Evolutionary conservation across 2,888 invertebrate species (phyloP).

Genomic region (Sinopyrophorus schimmeli): DNA sequence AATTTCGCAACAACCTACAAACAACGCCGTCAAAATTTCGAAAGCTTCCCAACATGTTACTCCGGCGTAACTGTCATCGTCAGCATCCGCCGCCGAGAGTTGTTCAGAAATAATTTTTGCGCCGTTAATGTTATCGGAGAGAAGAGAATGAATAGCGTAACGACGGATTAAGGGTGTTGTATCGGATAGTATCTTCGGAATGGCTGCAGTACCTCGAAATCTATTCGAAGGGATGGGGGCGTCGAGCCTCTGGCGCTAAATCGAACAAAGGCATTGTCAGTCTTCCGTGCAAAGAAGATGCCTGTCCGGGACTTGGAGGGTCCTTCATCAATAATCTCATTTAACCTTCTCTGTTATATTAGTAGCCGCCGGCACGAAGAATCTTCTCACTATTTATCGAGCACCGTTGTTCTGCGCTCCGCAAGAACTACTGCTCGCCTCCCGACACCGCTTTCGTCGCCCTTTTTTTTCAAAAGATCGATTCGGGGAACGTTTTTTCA

Average conservation of each 20-base stretch:
- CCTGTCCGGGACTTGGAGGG: slow-evolving; percentile 47
- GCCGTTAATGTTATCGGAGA: slow-evolving; percentile 4
- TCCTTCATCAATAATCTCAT: slow-evolving; percentile 49
- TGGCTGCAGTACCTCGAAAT: slow-evolving; percentile 16
- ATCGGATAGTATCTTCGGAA: slow-evolving; percentile 25
- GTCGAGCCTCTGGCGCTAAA: slow-evolving; percentile 43
- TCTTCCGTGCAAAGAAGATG: slow-evolving; percentile 43
- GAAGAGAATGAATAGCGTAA: not conserved
- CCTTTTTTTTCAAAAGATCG: too few relatives aligned
- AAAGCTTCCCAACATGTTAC: slow-evolving; percentile 4
- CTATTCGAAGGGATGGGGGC: slow-evolving; percentile 22
- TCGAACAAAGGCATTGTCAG: slow-evolving; percentile 44
- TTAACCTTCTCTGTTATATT: slow-evolving; percentile 44
- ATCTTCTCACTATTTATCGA: slow-evolving; percentile 24
- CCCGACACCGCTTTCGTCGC: too few relatives aligned
- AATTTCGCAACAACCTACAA: too few relatives aligned
- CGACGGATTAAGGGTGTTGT: slow-evolving; percentile 13
- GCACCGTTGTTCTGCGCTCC: too few relatives aligned
- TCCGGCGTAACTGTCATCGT: slow-evolving; percentile 15
- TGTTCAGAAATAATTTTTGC: slow-evolving; percentile 15
- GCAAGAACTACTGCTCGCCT: too few relatives aligned
- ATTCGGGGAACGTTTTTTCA: too few relatives aligned
- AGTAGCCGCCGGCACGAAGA: slow-evolving; percentile 31
- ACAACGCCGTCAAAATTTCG: too few relatives aligned
- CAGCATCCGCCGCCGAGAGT: slow-evolving; percentile 8